These are phyloP conservation scores for Biston stratarius DNA, from an alignment of 2,888 invertebrate genomes.

Conservation along the genomic window DNA sequence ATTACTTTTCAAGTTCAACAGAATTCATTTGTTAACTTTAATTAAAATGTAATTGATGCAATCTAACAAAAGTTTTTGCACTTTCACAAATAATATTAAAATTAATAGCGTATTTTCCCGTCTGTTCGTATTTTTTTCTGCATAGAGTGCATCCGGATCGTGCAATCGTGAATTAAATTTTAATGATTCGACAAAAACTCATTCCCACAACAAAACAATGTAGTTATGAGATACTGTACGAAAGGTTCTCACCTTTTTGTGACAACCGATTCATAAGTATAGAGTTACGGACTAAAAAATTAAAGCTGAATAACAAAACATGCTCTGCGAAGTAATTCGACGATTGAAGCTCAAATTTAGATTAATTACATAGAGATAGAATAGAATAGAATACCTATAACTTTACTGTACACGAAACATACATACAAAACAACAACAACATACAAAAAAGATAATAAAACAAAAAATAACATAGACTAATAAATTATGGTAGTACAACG, in stretches of 20 bases:
- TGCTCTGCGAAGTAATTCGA: constrained; percentile 13
- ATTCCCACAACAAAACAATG: constrained; percentile 56
- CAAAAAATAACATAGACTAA: too few species aligned
- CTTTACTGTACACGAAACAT: too few species aligned
- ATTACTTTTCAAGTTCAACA: background rate
- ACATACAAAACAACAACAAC: too few species aligned
- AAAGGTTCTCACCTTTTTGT: constrained; percentile 41
- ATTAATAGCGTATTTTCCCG: constrained; percentile 6
- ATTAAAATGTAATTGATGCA: background rate
- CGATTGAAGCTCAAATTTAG: constrained; percentile 19
- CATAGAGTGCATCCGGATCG: constrained; percentile 17
- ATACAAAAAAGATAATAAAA: too few species aligned
- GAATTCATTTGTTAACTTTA: background rate
- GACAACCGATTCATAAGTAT: constrained; percentile 35
- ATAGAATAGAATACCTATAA: too few species aligned
- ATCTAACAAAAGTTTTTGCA: background rate
- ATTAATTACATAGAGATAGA: constrained; percentile 19
- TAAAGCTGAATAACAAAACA: constrained; percentile 11
- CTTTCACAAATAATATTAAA: background rate
- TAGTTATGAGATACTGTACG: constrained; percentile 41
- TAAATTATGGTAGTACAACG: too few species aligned
- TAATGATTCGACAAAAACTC: constrained; percentile 44
- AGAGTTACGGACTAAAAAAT: constrained; percentile 49
- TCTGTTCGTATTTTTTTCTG: background rate
- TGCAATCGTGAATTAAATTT: constrained; percentile 33